Evolutionary conservation across 2,797 vertebrate species (phyloP).

Genomic region (Menidia menidia): DNA sequence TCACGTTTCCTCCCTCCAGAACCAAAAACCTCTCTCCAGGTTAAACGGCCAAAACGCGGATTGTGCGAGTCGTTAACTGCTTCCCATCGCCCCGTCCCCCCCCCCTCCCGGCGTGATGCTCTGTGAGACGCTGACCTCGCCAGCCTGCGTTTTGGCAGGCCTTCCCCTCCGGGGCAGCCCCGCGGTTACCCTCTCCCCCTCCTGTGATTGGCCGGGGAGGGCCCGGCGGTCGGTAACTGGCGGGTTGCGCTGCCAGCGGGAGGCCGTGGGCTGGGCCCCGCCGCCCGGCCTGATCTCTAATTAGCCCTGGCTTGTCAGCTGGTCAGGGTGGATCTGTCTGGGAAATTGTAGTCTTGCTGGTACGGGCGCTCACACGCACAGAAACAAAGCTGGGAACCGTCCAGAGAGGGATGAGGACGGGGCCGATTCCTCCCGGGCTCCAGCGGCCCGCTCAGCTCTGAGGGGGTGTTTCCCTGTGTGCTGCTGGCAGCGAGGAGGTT

Average conservation of each 20-base stretch:
- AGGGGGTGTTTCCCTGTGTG: constrained; percentile 51
- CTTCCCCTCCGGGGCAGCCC: constrained; percentile 47
- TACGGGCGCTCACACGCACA: constrained; percentile 36
- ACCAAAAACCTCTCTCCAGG: too few species aligned
- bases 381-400: constrained; percentile 48
- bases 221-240: constrained; percentile 72
- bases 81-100: too few species aligned
- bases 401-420: constrained; percentile 44
- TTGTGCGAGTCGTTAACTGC: too few species aligned
- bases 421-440: constrained; percentile 51
- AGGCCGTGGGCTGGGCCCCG: constrained; percentile 74
- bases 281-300: constrained; percentile 81
- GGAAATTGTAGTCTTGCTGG: constrained; percentile 73
- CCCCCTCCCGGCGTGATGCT: constrained; percentile 28
- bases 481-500: constrained; percentile 77
- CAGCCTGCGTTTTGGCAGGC: constrained; percentile 37
- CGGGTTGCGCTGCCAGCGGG: constrained; percentile 76
- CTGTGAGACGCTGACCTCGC: constrained; percentile 37
- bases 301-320: constrained; percentile 78
- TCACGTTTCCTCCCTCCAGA: constrained; percentile 10
- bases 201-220: constrained; percentile 67
- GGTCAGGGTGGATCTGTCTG: constrained; percentile 80
- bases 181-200: constrained; percentile 51
- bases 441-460: constrained; percentile 59
- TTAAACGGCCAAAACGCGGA: too few species aligned